Conservation (phyloP, 2,888 invertebrate species). For the Unio pictorum region DNA sequence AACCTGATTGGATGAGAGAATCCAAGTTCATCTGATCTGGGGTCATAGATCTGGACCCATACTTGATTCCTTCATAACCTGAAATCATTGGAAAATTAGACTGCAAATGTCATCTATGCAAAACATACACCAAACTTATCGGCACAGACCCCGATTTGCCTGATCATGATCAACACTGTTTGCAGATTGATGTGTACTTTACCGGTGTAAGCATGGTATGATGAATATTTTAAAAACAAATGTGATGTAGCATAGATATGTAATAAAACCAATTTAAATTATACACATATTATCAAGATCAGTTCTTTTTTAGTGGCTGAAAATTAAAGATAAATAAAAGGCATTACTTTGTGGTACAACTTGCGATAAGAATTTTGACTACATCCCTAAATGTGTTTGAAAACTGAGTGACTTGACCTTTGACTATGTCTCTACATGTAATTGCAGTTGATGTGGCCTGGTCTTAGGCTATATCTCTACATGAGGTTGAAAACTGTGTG, state of each 20-base stretch:
- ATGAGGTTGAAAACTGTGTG: too few relatives aligned
- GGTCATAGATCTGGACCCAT: constrained; percentile 49
- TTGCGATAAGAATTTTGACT: too few relatives aligned
- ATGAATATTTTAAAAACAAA: neutral
- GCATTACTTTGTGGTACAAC: too few relatives aligned
- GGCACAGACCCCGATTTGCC: neutral
- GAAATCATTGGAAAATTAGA: constrained; percentile 13
- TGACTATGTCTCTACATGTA: too few relatives aligned
- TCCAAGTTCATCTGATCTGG: constrained; percentile 67
- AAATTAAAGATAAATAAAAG: too few relatives aligned
- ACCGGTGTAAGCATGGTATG: neutral
- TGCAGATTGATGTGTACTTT: neutral
- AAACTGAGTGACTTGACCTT: too few relatives aligned
- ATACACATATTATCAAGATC: too few relatives aligned
- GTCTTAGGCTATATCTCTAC: too few relatives aligned
- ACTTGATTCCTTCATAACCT: constrained; percentile 1
- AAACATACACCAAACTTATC: neutral
- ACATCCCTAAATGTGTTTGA: too few relatives aligned
- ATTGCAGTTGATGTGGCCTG: too few relatives aligned
- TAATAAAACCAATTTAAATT: too few relatives aligned
- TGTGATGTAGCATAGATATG: neutral
- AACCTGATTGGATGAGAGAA: constrained; percentile 58
- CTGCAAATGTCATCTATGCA: neutral
- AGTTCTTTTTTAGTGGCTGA: too few relatives aligned
- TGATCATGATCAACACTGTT: neutral